Evolutionary conservation across 64 coral and sea anemone genomes (phyloP).

Genomic region (Catalaphyllia jardinei): DNA sequence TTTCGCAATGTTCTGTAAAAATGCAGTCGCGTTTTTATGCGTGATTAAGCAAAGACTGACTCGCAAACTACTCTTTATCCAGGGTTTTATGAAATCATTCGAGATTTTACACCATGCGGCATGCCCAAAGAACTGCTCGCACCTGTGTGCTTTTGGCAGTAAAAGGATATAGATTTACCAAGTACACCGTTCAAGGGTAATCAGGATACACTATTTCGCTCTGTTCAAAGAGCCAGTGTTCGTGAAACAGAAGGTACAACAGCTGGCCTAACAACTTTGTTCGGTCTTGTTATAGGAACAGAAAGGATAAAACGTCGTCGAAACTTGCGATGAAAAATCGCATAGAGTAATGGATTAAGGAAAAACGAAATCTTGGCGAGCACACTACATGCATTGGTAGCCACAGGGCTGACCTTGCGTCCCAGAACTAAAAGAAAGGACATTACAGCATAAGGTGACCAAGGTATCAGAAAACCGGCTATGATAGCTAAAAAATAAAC

Average conservation of each 20-base stretch:
- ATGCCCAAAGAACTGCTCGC: no score
- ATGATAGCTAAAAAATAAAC: slow-evolving; percentile 29
- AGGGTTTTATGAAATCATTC: no score
- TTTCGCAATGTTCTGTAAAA: no score
- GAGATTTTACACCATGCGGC: no score
- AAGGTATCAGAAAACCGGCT: background rate
- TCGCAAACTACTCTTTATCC: no score
- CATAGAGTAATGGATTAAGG: slow-evolving; percentile 15
- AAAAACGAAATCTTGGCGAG: slow-evolving; percentile 20
- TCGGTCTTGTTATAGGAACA: background rate
- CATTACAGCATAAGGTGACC: slow-evolving; percentile 23
- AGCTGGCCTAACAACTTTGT: background rate
- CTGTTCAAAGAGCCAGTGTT: background rate
- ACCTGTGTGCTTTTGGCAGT: no score
- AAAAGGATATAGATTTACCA: no score
- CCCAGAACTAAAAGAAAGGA: background rate
- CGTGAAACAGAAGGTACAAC: background rate
- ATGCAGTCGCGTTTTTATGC: no score
- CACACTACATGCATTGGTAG: slow-evolving; percentile 8
- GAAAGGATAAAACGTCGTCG: background rate
- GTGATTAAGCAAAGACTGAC: no score
- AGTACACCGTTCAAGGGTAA: no score
- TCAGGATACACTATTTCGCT: no score
- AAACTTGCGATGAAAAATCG: background rate
- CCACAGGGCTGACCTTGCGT: background rate